Base-by-base conservation (phyloP, 2,113 vertebrate species). In the Lanius collurio region DNA sequence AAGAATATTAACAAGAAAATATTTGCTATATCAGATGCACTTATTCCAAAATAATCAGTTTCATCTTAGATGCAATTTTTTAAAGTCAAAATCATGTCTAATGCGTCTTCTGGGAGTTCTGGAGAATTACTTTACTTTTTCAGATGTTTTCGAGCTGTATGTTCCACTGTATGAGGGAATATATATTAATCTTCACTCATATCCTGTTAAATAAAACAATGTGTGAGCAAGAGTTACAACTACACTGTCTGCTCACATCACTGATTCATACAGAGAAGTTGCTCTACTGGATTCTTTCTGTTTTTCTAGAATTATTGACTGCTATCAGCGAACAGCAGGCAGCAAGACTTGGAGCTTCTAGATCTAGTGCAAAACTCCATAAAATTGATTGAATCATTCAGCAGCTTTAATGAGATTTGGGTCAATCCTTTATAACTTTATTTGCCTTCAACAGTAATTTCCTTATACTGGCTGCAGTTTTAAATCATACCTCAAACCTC, bases 191-290 rank as follows among this genome's bases (percentile, higher is more conserved):
- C 92, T 96, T 96, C 92, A 80, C 67, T 95, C 83, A 59, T 39
- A 64, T 95, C 65, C 57, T 92, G 33, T 94, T 95, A 94, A 90
- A 94, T 90, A 95, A 95, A 97, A 83, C 78, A 89, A 76, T 91
- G 37, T 89, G 83, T 91, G 46, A 59, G 67, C 87, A 91, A 93
- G 73, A 94, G 44, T 94, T 55, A 60, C 30, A 11, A 87, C 21
- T 41, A 21, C 0, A 1, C 84, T 90, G 39, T 71, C 35, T 75
- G 95, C 78, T 65, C n/a, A 64, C 76, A 92, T 64, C 15, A 73
- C 63, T 83, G 33, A 62, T 73, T 93, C 92, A 89, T 93, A 91
- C 68, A 86, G 44, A 96, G 59, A 97, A 74, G 59, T 70, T 63
- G 9, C 28, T 64, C 13, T 83, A 30, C 12, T 44, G 44, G 4